Percentiles rank a stretch among this genome's conserved stretches.
phyloP scores from a whole-genome alignment of 2,797 vertebrate genomes.

The Aratinga solstitialis region DNA sequence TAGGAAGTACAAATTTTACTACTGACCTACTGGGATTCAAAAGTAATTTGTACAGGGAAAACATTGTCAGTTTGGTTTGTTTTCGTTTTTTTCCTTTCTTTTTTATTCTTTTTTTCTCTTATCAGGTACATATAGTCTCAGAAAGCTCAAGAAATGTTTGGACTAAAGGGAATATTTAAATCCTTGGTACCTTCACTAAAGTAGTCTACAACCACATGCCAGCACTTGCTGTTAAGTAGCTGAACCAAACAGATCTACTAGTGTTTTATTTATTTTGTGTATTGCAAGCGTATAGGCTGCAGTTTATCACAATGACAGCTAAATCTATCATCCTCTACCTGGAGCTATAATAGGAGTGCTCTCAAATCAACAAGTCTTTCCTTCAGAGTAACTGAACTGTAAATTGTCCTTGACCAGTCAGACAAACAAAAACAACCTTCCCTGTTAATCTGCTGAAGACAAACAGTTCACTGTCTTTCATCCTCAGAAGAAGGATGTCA shows the following conservation, averaged over 20 bases:
- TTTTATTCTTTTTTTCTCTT: not conserved
- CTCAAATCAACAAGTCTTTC: conserved; percentile 78
- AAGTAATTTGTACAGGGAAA: not conserved
- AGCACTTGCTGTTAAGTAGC: conserved; percentile 49
- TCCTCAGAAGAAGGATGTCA: conserved; percentile 12
- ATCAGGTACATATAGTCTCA: not conserved
- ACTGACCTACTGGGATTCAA: not conserved
- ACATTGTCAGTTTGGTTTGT: accelerated
- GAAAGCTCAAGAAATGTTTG: not conserved
- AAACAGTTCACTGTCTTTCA: conserved; percentile 52
- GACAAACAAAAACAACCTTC: conserved; percentile 72
- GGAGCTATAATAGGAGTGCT: conserved; percentile 63
- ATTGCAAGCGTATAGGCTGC: not conserved
- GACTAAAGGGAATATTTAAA: not conserved
- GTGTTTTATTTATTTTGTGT: conserved; percentile 75
- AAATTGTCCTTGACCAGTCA: conserved; percentile 78
- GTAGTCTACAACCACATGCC: not conserved
- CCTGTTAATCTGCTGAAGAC: conserved; percentile 72
- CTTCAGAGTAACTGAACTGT: conserved; percentile 73
- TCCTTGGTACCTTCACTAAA: not conserved
- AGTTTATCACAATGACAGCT: conserved; percentile 72
- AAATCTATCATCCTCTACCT: conserved; percentile 76
- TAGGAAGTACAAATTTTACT: not conserved
- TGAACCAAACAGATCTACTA: conserved; percentile 53
- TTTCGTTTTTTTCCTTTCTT: accelerated